A percentile compares a stretch with the other conserved stretches of the same genome.
These are phyloP conservation scores for Ormyrus labotus DNA, from an alignment of 2,888 invertebrate genomes.

Conservation along the genomic window DNA sequence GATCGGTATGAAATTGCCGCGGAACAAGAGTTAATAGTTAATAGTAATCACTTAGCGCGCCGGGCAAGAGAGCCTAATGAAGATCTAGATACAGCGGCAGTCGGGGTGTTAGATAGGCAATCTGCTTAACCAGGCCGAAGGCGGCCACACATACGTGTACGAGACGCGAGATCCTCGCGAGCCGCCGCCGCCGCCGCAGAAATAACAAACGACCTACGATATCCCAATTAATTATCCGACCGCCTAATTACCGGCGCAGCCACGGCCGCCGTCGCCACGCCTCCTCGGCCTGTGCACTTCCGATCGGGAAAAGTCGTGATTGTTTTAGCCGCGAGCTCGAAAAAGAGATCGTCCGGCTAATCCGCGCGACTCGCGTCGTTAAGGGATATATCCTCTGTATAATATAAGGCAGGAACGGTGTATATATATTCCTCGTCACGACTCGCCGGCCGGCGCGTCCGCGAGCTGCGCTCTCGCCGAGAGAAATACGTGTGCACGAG, in stretches of 20 bases:
- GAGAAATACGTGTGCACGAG: no score
- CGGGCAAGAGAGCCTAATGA: constrained; percentile 20
- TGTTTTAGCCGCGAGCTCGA: no score
- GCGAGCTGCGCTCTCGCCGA: no score
- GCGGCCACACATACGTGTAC: background rate
- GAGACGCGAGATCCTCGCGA: constrained; percentile 9
- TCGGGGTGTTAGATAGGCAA: constrained; percentile 32
- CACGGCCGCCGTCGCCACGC: constrained; percentile 15
- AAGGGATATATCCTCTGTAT: background rate
- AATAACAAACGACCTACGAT: constrained; percentile 71
- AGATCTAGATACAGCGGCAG: constrained; percentile 38
- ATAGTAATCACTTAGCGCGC: background rate
- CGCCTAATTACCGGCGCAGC: constrained; percentile 37
- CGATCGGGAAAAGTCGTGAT: no score
- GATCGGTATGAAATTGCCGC: no score
- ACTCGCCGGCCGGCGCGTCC: background rate
- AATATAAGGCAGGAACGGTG: background rate
- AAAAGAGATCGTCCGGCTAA: background rate
- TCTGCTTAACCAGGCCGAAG: constrained; percentile 24
- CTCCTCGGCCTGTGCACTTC: background rate
- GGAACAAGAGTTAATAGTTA: no score
- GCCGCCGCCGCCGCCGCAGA: constrained; percentile 55
- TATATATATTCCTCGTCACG: constrained; percentile 18
- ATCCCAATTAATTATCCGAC: constrained; percentile 70
- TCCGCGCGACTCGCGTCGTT: constrained; percentile 25